A percentile compares a stretch with the other conserved stretches of the same genome.
phyloP scores from a whole-genome alignment of 2,888 invertebrate genomes.

The Synanthedon vespiformis region DNA sequence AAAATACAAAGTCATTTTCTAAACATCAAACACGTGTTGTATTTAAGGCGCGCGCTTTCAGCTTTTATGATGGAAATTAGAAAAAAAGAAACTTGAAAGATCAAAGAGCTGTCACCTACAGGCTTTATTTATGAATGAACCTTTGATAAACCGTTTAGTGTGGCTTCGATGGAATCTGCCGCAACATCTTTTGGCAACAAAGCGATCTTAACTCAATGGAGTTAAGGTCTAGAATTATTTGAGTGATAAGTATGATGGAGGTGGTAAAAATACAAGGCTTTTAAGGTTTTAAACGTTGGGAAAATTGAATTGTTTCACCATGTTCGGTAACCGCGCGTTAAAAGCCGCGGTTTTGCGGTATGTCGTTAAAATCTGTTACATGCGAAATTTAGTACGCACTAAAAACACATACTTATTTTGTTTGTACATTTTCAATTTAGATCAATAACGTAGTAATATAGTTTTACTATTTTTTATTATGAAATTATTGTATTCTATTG shows the following conservation, averaged over 20 bases:
- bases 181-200: background rate
- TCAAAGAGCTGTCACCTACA: slow-evolving; percentile 31
- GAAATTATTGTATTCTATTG: too few species aligned
- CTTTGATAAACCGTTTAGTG: slow-evolving; percentile 17
- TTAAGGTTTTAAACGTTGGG: slow-evolving; percentile 29
- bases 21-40: slow-evolving; percentile 20
- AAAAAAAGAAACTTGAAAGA: slow-evolving; percentile 23
- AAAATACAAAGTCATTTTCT: slow-evolving; percentile 11
- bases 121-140: slow-evolving; percentile 24
- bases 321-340: slow-evolving; percentile 13
- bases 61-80: slow-evolving; percentile 15
- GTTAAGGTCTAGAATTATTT: background rate
- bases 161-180: slow-evolving; percentile 9
- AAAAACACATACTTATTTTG: background rate
- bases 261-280: slow-evolving; percentile 15
- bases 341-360: slow-evolving; percentile 19
- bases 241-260: background rate
- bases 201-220: background rate
- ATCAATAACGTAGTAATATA: too few species aligned
- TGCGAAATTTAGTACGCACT: background rate
- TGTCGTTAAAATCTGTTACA: background rate
- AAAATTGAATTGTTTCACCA: slow-evolving; percentile 38
- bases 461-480: too few species aligned
- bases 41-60: slow-evolving; percentile 11
- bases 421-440: background rate